phyloP scores from a whole-genome alignment of 2,113 vertebrate genomes.

The Panthera tigris region DNA sequence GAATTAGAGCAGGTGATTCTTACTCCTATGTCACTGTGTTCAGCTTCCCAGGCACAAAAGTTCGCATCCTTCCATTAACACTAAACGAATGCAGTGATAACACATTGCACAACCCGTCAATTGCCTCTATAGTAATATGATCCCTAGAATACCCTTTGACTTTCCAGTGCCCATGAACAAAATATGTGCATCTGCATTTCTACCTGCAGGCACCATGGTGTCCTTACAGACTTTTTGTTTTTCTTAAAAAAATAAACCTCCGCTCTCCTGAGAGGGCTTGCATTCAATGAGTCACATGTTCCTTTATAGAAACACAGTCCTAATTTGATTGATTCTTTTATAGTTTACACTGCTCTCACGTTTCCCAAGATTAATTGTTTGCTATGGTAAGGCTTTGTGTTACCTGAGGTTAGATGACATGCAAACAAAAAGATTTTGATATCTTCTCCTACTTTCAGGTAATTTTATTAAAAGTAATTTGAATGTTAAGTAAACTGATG shows the following conservation, averaged over 20 bases:
- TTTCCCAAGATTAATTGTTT: slow-evolving; percentile 18
- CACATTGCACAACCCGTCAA: neutral
- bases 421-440: neutral
- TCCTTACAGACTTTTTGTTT: neutral
- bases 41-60: neutral
- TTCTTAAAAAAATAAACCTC: neutral
- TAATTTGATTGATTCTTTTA: neutral
- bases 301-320: neutral
- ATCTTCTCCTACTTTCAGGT: slow-evolving; percentile 17
- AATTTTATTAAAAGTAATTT: slow-evolving; percentile 55
- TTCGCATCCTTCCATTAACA: neutral
- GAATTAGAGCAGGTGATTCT: neutral
- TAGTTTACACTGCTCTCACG: neutral
- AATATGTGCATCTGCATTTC: neutral
- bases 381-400: neutral
- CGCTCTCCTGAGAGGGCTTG: neutral
- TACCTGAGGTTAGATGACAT: slow-evolving; percentile 16
- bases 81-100: neutral
- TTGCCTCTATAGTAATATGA: neutral
- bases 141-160: neutral
- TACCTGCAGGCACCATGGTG: neutral
- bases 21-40: neutral
- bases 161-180: neutral
- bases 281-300: neutral
- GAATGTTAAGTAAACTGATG: slow-evolving; percentile 61